phyloP scores from a whole-genome alignment of 2,113 vertebrate genomes.

The Alaudala cheleensis region DNA sequence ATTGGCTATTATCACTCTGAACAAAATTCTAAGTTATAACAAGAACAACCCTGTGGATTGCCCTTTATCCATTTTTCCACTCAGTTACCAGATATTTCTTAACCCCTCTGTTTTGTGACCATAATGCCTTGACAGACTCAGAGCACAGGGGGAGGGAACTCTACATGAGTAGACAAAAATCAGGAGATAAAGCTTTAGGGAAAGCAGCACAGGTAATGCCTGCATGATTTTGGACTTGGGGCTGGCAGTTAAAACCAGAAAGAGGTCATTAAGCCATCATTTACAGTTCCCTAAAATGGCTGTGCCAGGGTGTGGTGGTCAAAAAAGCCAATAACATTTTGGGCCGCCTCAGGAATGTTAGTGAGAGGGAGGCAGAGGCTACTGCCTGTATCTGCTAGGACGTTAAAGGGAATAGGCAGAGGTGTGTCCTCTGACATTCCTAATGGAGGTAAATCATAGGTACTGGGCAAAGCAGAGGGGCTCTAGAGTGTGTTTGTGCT shows the following conservation, averaged over 20 bases:
- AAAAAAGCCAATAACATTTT: not conserved
- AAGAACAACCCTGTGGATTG: not conserved
- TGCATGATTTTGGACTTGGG: not conserved
- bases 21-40: not conserved
- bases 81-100: not conserved
- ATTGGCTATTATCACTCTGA: not conserved
- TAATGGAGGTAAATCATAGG: not conserved
- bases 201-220: not conserved
- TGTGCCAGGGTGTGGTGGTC: accelerated
- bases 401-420: not conserved
- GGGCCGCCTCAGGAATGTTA: not conserved
- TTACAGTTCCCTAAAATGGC: not conserved
- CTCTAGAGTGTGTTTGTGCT: not conserved
- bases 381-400: not conserved
- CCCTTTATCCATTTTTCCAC: not conserved
- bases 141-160: not conserved
- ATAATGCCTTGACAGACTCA: not conserved
- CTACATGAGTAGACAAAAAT: not conserved
- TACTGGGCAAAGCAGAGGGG: not conserved
- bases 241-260: not conserved
- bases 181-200: not conserved
- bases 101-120: accelerated
- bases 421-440: not conserved
- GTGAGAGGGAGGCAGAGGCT: not conserved
- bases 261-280: not conserved